A percentile compares a stretch with the other conserved stretches of the same genome.
Evolutionary conservation across 2,888 invertebrate species (phyloP).

Genomic region (Leuctra nigra): DNA sequence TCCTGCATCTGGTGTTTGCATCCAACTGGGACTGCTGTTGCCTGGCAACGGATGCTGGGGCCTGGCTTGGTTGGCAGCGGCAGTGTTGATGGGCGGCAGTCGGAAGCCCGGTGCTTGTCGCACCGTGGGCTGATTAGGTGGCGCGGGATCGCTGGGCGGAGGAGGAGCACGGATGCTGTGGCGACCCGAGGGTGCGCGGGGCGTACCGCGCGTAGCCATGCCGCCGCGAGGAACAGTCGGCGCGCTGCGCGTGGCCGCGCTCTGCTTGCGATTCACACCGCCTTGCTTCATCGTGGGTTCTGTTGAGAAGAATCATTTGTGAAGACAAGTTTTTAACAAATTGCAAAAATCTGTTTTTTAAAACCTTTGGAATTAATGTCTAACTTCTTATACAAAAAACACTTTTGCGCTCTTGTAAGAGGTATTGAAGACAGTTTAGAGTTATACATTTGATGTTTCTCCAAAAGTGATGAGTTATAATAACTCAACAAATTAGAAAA

Average conservation of each 20-base stretch:
- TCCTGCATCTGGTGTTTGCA: conserved; percentile 42
- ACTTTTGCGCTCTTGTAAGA: too few relatives aligned
- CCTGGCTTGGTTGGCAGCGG: background rate
- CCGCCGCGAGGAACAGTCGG: conserved; percentile 21
- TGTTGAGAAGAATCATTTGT: too few relatives aligned
- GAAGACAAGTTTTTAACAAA: too few relatives aligned
- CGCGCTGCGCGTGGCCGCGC: background rate
- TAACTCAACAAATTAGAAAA: too few relatives aligned
- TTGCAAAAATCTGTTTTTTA: too few relatives aligned
- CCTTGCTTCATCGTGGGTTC: conserved; percentile 17
- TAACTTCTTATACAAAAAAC: too few relatives aligned
- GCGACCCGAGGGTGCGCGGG: conserved; percentile 19
- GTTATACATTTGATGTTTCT: too few relatives aligned
- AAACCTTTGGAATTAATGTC: too few relatives aligned
- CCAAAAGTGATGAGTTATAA: too few relatives aligned
- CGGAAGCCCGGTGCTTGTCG: conserved; percentile 27
- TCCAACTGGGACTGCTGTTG: conserved; percentile 32
- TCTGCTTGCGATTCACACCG: background rate
- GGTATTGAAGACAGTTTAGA: too few relatives aligned
- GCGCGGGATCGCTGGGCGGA: conserved; percentile 43
- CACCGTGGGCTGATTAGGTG: conserved; percentile 40
- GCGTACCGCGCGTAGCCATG: conserved; percentile 22
- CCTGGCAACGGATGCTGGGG: background rate
- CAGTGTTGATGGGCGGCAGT: conserved; percentile 14
- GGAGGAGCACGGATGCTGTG: conserved; percentile 40